Percentiles rank a stretch among this genome's conserved stretches.
phyloP scores from a whole-genome alignment of 92 coral and sea anemone species.

The Ricordea florida region DNA sequence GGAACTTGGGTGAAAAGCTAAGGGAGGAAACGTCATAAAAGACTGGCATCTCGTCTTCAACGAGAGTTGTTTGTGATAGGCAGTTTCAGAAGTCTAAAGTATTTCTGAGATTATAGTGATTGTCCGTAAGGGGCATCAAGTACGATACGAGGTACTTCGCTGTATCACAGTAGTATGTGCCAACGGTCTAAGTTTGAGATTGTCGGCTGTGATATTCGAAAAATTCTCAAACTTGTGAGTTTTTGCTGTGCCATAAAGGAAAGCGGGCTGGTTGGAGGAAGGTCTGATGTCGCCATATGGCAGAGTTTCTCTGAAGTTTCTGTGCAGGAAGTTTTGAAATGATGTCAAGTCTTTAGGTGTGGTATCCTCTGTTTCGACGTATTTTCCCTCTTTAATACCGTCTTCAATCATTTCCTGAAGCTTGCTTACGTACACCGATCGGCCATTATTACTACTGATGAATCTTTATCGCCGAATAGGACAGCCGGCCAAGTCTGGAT shows the following conservation, averaged over 20 bases:
- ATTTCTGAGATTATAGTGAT: slow-evolving; percentile 16
- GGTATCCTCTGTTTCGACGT: slow-evolving; percentile 19
- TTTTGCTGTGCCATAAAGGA: slow-evolving; percentile 20
- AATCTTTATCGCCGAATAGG: too few relatives aligned
- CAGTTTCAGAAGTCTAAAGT: slow-evolving; percentile 9
- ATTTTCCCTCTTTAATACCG: slow-evolving; percentile 29
- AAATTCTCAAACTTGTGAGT: neutral
- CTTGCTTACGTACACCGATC: neutral
- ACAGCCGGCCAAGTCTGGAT: too few relatives aligned
- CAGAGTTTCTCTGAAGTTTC: slow-evolving; percentile 22
- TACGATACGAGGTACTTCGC: slow-evolving; percentile 28
- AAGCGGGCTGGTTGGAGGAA: slow-evolving; percentile 10
- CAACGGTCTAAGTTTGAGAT: slow-evolving; percentile 3
- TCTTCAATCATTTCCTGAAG: slow-evolving; percentile 20
- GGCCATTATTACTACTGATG: neutral
- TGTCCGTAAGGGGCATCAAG: slow-evolving; percentile 19
- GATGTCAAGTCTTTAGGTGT: slow-evolving; percentile 3
- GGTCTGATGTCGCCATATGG: slow-evolving; percentile 20
- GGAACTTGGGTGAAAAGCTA: slow-evolving; percentile 24
- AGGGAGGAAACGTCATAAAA: neutral
- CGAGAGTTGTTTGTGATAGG: slow-evolving; percentile 1
- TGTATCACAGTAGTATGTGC: slow-evolving; percentile 41
- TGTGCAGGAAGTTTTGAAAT: slow-evolving; percentile 21
- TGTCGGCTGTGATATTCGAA: neutral
- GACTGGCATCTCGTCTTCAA: slow-evolving; percentile 17